Evolutionary conservation across 2,797 vertebrate genomes (phyloP).

Genomic region (Gallinago solitaria): DNA sequence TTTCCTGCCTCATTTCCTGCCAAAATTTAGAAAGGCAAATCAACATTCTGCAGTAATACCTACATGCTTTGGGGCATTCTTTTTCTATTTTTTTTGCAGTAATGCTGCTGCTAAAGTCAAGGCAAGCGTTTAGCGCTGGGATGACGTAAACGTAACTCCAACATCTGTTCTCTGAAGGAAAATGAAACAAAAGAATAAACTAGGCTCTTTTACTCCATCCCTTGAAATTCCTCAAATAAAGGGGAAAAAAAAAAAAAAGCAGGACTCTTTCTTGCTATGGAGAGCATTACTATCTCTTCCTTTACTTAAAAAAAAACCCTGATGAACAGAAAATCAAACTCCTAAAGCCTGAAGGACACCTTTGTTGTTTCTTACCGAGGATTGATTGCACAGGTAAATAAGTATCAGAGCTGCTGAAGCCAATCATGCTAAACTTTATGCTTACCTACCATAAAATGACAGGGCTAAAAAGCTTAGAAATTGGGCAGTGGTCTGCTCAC

Average conservation of each 20-base stretch:
- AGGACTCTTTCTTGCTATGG: background rate
- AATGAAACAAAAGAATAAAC: background rate
- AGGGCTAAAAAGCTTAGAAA: background rate
- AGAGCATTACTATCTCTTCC: background rate
- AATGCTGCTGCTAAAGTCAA: background rate
- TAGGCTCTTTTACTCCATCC: background rate
- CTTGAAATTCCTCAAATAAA: background rate
- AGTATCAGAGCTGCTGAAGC: background rate
- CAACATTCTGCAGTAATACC: background rate
- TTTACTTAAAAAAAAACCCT: background rate
- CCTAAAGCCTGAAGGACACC: background rate
- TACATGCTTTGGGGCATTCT: background rate
- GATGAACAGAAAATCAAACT: background rate
- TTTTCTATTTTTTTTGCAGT: background rate
- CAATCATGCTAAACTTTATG: background rate
- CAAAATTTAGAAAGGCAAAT: background rate
- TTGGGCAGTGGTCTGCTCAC: accelerated
- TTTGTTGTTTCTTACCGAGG: background rate
- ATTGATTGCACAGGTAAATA: background rate
- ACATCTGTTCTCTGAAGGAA: background rate
- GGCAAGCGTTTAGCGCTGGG: background rate
- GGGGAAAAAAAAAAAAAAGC: background rate
- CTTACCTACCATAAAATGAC: background rate
- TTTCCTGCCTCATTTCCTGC: constrained; percentile 20
- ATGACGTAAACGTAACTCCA: background rate